A percentile compares a stretch with the other conserved stretches of the same genome.
These are phyloP conservation scores for Prenolepis imparis DNA, from an alignment of 2,888 invertebrate genomes.

Conservation along the genomic window DNA sequence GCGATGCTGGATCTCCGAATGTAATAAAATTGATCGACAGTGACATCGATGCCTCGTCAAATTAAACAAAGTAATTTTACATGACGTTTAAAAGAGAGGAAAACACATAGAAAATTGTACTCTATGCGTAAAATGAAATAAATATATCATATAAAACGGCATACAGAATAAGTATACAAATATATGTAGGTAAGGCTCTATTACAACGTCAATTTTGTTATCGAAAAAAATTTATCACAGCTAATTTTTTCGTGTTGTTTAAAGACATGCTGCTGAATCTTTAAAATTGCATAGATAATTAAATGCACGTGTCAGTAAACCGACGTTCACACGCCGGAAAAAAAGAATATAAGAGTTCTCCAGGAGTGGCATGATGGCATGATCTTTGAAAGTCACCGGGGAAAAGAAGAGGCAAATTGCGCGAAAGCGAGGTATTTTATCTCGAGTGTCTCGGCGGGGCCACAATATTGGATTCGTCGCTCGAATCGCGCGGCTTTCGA, in stretches of 20 bases:
- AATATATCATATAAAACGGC: neutral
- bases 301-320: constrained; percentile 16
- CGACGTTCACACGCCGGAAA: neutral
- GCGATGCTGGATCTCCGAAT: neutral
- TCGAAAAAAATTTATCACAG: neutral
- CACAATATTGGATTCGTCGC: constrained; percentile 53
- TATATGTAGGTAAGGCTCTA: neutral
- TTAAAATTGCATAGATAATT: constrained; percentile 9
- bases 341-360: neutral
- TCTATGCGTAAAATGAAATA: neutral
- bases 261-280: neutral
- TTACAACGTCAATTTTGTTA: constrained; percentile 11
- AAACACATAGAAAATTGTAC: constrained; percentile 1
- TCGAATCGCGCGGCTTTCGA: constrained; percentile 46
- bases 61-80: constrained; percentile 12
- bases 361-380: neutral
- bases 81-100: neutral
- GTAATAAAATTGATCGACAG: constrained; percentile 35
- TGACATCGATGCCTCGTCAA: neutral
- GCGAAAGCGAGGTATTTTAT: constrained; percentile 39
- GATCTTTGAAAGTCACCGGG: constrained; percentile 36
- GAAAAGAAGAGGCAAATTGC: neutral
- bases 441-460: constrained; percentile 52
- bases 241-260: neutral
- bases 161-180: neutral